A percentile compares a stretch with the other conserved stretches of the same genome.
Evolutionary conservation across 2,888 invertebrate species (phyloP).

Genomic region (Crioceris asparagi): DNA sequence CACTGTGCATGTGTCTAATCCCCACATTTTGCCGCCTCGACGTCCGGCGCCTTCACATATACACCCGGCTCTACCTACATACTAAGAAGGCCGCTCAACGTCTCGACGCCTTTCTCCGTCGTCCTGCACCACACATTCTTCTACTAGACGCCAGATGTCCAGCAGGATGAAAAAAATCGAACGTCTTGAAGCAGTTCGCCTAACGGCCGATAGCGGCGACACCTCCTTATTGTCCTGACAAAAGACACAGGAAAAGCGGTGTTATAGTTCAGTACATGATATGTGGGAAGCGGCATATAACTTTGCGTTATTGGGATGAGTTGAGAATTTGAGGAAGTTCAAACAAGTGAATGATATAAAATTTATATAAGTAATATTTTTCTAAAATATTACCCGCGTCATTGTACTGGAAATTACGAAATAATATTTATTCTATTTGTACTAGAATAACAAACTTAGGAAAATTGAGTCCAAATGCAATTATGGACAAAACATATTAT

Average conservation of each 20-base stretch:
- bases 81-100: slow-evolving; percentile 11
- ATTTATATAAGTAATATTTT: no score
- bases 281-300: no score
- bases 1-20: not conserved
- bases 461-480: no score
- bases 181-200: slow-evolving; percentile 31
- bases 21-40: slow-evolving; percentile 14
- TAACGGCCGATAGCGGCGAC: slow-evolving; percentile 32
- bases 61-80: no score
- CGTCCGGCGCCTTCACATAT: slow-evolving; percentile 6
- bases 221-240: slow-evolving; percentile 26
- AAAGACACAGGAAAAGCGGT: not conserved
- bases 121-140: slow-evolving; percentile 22
- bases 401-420: no score
- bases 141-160: slow-evolving; percentile 39
- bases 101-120: slow-evolving; percentile 19
- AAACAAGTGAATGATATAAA: no score
- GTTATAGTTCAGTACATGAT: not conserved
- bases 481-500: no score
- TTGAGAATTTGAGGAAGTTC: no score
- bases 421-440: no score
- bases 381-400: no score
- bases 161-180: slow-evolving; percentile 24
- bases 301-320: no score
- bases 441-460: no score